Conservation (phyloP, 1,140 invertebrate species). For the Conopomorpha cramerella region DNA sequence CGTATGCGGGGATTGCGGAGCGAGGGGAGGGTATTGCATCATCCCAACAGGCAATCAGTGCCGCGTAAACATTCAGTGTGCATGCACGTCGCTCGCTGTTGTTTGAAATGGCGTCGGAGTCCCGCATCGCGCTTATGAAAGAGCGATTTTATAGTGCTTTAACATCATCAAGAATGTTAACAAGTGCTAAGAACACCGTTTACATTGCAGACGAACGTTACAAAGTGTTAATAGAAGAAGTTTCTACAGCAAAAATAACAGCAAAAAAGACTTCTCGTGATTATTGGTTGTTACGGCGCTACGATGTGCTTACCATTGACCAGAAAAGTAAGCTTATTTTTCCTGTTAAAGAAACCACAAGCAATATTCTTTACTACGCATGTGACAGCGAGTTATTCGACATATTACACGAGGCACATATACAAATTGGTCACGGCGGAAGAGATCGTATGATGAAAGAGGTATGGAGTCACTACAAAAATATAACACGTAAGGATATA, state of each 20-base stretch:
- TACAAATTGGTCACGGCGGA: constrained; percentile 9
- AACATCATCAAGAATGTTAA: no score
- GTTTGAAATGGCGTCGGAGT: no score
- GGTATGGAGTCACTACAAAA: constrained; percentile 2
- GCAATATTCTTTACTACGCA: constrained; percentile 9
- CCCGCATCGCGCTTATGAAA: no score
- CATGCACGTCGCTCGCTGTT: no score
- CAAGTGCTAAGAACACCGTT: no score
- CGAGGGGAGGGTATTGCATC: no score
- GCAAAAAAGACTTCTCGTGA: constrained; percentile 9
- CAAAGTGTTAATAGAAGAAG: no score
- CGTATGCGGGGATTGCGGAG: no score
- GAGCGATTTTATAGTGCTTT: no score
- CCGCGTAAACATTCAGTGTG: no score
- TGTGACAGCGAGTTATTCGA: constrained; percentile 10
- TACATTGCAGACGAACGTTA: no score
- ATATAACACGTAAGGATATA: constrained; percentile 1
- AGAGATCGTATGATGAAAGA: constrained; percentile 7
- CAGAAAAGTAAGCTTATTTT: constrained; percentile 9
- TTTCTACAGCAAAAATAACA: constrained; percentile 7
- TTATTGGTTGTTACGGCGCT: constrained; percentile 8
- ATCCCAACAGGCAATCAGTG: no score
- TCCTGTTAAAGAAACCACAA: constrained; percentile 6
- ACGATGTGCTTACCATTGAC: constrained; percentile 8
- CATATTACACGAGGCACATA: constrained; percentile 9